Percentiles rank a stretch among this genome's conserved stretches.
phyloP scores from a whole-genome alignment of 2,113 vertebrate genomes.

The Colistium nudipinnis region DNA sequence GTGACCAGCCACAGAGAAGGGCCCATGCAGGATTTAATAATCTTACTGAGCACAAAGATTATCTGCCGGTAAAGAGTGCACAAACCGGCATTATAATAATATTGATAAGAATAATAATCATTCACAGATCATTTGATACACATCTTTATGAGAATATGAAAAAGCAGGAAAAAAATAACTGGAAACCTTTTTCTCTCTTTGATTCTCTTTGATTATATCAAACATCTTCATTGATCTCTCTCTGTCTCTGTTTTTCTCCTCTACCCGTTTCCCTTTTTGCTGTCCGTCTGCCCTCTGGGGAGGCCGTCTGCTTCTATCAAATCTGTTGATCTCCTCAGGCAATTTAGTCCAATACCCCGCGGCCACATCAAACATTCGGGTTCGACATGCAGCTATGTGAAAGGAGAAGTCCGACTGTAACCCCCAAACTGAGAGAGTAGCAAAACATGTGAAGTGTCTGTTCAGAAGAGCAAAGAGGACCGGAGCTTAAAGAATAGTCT shows the following conservation, averaged over 20 bases:
- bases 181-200: constrained; percentile 3
- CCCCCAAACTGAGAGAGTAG: no score
- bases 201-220: constrained; percentile 9
- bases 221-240: neutral
- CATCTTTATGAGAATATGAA: neutral
- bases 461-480: no score
- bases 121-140: constrained; percentile 1
- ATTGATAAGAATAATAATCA: neutral
- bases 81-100: neutral
- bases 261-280: constrained; percentile 25
- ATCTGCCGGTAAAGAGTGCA: neutral
- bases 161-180: neutral
- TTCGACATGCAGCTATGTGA: constrained; percentile 27
- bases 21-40: neutral
- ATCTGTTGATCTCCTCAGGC: constrained; percentile 41
- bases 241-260: constrained; percentile 3
- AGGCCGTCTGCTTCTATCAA: constrained; percentile 19
- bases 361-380: constrained; percentile 42
- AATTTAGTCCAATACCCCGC: constrained; percentile 34
- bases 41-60: constrained; percentile 1
- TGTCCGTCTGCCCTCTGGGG: constrained; percentile 3
- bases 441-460: no score
- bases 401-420: no score
- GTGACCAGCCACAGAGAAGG: no score
- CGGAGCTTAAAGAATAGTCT: no score